phyloP scores from a whole-genome alignment of 2,888 invertebrate genomes.

The Drosophila borealis region DNA sequence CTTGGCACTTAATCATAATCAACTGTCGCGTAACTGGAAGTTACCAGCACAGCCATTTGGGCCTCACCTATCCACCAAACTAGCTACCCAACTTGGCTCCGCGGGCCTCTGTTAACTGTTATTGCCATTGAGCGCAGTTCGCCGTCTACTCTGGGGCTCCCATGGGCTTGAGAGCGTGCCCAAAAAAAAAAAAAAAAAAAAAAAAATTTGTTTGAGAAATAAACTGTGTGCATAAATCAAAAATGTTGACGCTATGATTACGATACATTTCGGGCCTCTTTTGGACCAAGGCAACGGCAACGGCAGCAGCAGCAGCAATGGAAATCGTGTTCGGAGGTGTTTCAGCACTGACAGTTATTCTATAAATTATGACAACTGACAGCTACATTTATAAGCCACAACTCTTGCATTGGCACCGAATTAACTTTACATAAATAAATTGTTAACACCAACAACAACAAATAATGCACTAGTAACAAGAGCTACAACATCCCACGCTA shows the following conservation, averaged over 20 bases:
- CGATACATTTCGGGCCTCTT: conserved; percentile 61
- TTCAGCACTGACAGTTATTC: conserved; percentile 77
- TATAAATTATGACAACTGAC: conserved; percentile 82
- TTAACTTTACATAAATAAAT: conserved; percentile 65
- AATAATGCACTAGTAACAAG: neutral
- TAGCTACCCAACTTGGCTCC: conserved; percentile 46
- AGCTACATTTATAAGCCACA: conserved; percentile 79
- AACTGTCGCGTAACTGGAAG: conserved; percentile 72
- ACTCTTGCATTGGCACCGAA: conserved; percentile 69
- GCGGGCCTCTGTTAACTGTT: conserved; percentile 50
- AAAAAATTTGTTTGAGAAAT: conserved; percentile 56
- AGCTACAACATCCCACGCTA: conserved; percentile 40
- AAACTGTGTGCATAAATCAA: conserved; percentile 74
- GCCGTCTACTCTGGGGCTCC: conserved; percentile 41
- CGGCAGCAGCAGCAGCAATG: conserved; percentile 29
- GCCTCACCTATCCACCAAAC: conserved; percentile 54
- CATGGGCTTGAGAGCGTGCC: conserved; percentile 61
- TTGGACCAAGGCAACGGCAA: conserved; percentile 26
- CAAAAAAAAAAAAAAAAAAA: conserved; percentile 30
- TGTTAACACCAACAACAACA: conserved; percentile 54
- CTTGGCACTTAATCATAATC: conserved; percentile 80
- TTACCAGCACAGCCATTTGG: conserved; percentile 45
- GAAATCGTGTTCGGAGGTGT: conserved; percentile 80
- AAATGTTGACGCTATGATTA: conserved; percentile 79
- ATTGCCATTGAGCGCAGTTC: conserved; percentile 37